A percentile compares a stretch with the other conserved stretches of the same genome.
Evolutionary conservation across 2,113 vertebrate species (phyloP).

Genomic region (Rhinoptilus africanus): DNA sequence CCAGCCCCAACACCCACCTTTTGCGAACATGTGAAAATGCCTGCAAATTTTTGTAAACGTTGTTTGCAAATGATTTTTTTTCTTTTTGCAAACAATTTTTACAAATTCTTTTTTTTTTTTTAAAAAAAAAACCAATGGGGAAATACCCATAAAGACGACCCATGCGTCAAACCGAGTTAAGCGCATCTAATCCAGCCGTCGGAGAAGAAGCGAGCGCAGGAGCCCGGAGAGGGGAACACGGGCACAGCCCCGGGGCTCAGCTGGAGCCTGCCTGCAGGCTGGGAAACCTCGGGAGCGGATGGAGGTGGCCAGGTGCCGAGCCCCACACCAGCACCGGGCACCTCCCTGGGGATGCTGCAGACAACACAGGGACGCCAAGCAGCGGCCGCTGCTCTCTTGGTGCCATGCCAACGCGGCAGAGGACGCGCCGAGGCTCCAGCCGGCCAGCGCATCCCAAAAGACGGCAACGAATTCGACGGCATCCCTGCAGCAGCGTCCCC

Average conservation of each 20-base stretch:
- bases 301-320: not conserved
- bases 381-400: not conserved
- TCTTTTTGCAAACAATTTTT: not conserved
- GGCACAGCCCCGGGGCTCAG: not conserved
- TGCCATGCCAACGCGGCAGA: not conserved
- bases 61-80: not conserved
- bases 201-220: not conserved
- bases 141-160: not conserved
- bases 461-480: not conserved
- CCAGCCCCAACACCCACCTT: rapidly evolving
- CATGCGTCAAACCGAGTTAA: not conserved
- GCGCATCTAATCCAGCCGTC: not conserved
- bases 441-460: not conserved
- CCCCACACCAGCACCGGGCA: not conserved
- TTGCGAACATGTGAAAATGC: not conserved
- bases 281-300: not conserved
- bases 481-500: not conserved
- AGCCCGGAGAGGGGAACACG: not conserved
- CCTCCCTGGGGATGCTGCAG: not conserved
- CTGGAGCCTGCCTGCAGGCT: constrained; percentile 38
- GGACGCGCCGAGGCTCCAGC: not conserved
- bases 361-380: not conserved
- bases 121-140: rapidly evolving
- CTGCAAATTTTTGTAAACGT: not conserved
- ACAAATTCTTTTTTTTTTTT: not conserved